phyloP scores from a whole-genome alignment of 2,888 invertebrate genomes.

The Tuberolachnus salignus region DNA sequence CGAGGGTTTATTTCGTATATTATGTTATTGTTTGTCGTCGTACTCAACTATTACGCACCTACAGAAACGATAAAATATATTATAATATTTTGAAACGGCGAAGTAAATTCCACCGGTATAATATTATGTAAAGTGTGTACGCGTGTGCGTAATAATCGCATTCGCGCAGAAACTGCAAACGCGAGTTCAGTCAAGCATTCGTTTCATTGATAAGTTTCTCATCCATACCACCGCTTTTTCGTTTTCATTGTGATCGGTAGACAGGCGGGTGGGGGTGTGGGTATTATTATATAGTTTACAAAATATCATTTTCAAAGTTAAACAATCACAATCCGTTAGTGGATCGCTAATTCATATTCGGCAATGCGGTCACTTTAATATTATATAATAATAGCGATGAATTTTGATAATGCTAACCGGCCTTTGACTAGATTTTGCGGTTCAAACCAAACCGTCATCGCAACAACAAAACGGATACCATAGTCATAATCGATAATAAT shows the following conservation, averaged over 20 bases:
- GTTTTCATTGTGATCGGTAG: neutral
- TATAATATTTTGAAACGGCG: conserved; percentile 3
- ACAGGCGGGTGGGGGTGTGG: neutral
- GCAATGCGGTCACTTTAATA: neutral
- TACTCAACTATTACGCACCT: too few species aligned
- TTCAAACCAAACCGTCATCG: too few species aligned
- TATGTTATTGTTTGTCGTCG: too few species aligned
- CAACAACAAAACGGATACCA: too few species aligned
- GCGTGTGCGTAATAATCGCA: too few species aligned
- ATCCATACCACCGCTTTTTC: neutral
- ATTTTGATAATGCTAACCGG: too few species aligned
- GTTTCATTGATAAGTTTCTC: conserved; percentile 30
- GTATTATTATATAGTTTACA: neutral
- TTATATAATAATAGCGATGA: too few species aligned
- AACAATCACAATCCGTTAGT: neutral
- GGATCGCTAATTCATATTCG: neutral
- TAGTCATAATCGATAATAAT: too few species aligned
- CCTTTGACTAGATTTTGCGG: too few species aligned
- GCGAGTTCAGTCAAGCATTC: conserved; percentile 42
- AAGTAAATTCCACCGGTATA: conserved; percentile 12
- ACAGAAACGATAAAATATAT: neutral
- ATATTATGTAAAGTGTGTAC: neutral
- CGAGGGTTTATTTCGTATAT: neutral
- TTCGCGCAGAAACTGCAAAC: conserved; percentile 14
- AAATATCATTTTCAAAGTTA: neutral